Evolutionary conservation across 2,113 vertebrate species (phyloP), one percentile per base, ranked within the genome.

Genomic region (Puma concolor): DNA sequence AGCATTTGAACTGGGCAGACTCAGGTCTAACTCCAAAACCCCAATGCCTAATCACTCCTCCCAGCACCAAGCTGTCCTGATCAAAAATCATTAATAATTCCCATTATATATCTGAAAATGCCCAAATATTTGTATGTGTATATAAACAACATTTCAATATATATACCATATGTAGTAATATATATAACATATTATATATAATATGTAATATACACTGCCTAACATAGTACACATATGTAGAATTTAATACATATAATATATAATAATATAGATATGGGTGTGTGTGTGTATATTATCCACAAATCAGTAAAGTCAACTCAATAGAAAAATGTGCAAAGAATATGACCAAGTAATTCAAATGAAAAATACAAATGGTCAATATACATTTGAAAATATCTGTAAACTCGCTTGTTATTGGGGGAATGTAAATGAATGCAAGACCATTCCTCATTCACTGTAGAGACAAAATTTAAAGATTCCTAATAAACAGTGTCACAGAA

Each of bases 221-320:
- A 23, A 71, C n/a, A 36, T 9, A 71, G 17, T 71, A 36, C n/a
- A 71, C 38, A 72, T 38, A 25, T 38, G 21, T 38, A 44, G 23
- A 27, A 44, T 76, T 8, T 76, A 29, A 29, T 76, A 44, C 41
- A 29, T 29, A 38, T 41, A 72, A 41, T 72, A 44, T 44, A 76
- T 44, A 44, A 14, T 27, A 44, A 44, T 29, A 29, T 29, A 76
- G 72, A 44, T 76, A 15, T 41, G 14, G 13, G 1, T 29, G 25
- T 27, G 25, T 80, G 25, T 27, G 25, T 80, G 11, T 74, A 27
- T 74, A 41, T 44, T 27, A 27, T 38, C 17, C 16, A 63, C 29
- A 94, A 77, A 85, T 90, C 7, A 71, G 50, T 44, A 15, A 79
- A 93, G 77, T 82, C 48, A 96, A 50, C 41, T 44, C 89, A 92